phyloP scores from a whole-genome alignment of 2,797 vertebrate species.

The Numenius phaeopus region DNA sequence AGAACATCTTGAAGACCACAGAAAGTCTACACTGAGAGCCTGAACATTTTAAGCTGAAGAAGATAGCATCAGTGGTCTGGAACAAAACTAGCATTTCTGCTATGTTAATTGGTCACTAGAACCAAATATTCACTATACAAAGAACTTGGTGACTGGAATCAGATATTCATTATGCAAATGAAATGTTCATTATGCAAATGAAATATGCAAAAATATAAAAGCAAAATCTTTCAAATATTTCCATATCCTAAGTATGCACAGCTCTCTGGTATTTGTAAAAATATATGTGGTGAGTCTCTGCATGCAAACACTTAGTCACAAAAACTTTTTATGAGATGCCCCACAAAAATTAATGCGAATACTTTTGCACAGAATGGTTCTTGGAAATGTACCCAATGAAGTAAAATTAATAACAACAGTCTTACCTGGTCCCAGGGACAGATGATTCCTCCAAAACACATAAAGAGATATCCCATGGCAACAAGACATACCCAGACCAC shows the following conservation, averaged over 20 bases:
- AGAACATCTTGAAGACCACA: not conserved
- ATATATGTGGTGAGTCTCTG: not conserved
- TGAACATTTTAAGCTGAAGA: not conserved
- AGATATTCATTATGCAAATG: not conserved
- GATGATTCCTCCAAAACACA: constrained; percentile 96
- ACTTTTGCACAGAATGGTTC: not conserved
- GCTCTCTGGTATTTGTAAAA: not conserved
- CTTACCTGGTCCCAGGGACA: constrained; percentile 99
- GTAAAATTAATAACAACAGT: not conserved
- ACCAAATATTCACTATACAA: not conserved
- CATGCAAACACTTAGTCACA: not conserved
- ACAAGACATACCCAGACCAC: constrained; percentile 96
- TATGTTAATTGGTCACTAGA: not conserved
- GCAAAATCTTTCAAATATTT: not conserved
- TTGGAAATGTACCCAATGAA: not conserved
- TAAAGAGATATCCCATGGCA: constrained; percentile 97
- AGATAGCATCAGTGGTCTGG: not conserved
- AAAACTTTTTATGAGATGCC: not conserved
- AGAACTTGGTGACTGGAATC: not conserved
- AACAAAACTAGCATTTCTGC: not conserved
- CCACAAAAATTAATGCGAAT: not conserved
- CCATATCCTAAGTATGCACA: not conserved
- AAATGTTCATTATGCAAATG: not conserved
- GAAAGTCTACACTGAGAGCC: not conserved
- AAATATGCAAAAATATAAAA: not conserved